Conservation (phyloP, 2,888 invertebrate species). For the Drosophila colorata region DNA sequence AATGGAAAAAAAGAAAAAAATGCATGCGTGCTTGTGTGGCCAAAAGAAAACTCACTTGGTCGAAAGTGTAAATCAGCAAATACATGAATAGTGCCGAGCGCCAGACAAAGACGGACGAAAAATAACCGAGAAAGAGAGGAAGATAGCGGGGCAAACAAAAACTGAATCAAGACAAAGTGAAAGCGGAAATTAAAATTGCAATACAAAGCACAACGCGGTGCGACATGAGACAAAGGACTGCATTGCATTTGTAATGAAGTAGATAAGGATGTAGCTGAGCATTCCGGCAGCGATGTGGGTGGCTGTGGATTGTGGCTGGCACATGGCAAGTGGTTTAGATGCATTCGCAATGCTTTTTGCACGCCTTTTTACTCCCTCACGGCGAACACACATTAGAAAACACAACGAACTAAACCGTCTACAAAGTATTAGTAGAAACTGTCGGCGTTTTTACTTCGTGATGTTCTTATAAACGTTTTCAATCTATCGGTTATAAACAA, state of each 20-base stretch:
- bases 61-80: conserved; percentile 73
- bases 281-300: conserved; percentile 13
- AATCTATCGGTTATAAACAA: neutral
- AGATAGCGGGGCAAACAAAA: conserved; percentile 45
- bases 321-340: conserved; percentile 34
- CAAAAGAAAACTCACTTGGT: conserved; percentile 35
- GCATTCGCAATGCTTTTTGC: conserved; percentile 50
- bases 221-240: conserved; percentile 47
- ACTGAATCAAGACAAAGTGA: conserved; percentile 78
- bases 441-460: conserved; percentile 5
- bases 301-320: conserved; percentile 23
- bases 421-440: conserved; percentile 8
- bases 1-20: conserved; percentile 18
- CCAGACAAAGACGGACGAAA: conserved; percentile 7
- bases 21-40: conserved; percentile 49
- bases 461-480: conserved; percentile 11
- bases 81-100: conserved; percentile 19
- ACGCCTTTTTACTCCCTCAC: conserved; percentile 38
- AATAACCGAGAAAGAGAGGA: neutral
- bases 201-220: conserved; percentile 61
- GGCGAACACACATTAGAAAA: conserved; percentile 37
- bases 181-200: conserved; percentile 81
- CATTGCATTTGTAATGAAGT: conserved; percentile 70
- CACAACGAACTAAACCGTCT: conserved; percentile 36
- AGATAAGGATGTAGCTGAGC: conserved; percentile 30